A percentile compares a stretch with the other conserved stretches of the same genome.
These are phyloP conservation scores for Dryobates pubescens DNA, from an alignment of 2,797 vertebrate genomes.

Conservation along the genomic window DNA sequence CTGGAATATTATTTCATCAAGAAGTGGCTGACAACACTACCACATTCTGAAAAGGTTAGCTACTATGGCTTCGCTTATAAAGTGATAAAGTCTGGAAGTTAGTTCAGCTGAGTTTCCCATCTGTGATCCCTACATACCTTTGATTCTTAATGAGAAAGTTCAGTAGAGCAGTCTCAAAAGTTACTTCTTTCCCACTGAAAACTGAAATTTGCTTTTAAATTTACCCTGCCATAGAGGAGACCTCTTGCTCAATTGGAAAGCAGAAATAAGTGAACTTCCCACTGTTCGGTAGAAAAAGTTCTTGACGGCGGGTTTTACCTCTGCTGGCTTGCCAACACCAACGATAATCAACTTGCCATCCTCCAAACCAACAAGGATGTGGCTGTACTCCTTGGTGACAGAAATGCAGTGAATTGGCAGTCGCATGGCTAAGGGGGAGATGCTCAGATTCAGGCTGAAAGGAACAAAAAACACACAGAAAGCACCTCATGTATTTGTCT, in stretches of 20 bases:
- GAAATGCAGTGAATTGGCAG: constrained; percentile 91
- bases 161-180: constrained; percentile 49
- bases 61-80: constrained; percentile 34
- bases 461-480: background rate
- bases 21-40: constrained; percentile 31
- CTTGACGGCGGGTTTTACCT: constrained; percentile 92
- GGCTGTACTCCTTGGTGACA: constrained; percentile 94
- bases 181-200: constrained; percentile 72
- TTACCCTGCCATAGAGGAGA: constrained; percentile 86
- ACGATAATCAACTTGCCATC: constrained; percentile 97
- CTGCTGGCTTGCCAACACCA: constrained; percentile 93
- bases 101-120: constrained; percentile 54
- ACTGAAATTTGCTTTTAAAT: constrained; percentile 83
- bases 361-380: constrained; percentile 92
- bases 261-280: constrained; percentile 82
- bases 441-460: constrained; percentile 86
- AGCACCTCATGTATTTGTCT: background rate
- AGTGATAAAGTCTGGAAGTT: constrained; percentile 50
- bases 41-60: background rate
- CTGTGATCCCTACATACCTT: background rate
- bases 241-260: constrained; percentile 84
- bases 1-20: constrained; percentile 27
- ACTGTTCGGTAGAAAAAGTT: constrained; percentile 88
- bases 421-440: constrained; percentile 90
- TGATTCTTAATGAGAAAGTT: constrained; percentile 34